Base-by-base conservation (phyloP, 2,888 invertebrate species). In the Eilema sororculum region DNA sequence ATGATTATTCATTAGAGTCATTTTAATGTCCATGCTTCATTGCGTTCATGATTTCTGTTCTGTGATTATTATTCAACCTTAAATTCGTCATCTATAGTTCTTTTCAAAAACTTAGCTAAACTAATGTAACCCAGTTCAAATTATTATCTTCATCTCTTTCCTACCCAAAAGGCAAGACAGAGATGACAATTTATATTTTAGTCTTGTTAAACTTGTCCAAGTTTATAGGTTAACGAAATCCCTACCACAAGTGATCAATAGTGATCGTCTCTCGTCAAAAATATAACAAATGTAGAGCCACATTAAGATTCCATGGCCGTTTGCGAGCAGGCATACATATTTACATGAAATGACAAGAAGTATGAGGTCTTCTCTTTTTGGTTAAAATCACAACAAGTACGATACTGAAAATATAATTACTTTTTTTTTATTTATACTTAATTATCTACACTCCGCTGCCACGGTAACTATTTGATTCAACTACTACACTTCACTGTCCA, bases 361-460 rank as follows among this genome's bases (percentile, higher is more conserved):
- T 85, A 85, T 85, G 91, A 90, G 89, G 89, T 91, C 86, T 85
- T 89, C 86, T 65, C 86, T 93, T 94, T 94, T 94, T 93, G 94
- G 93, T 94, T 93, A 88, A 90, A 93, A 95, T 95, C 94, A 95
- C 95, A 93, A 92, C 88, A 90, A 91, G 89, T 91, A 90, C 88
- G 86, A 88, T 93, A 93, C 80, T 90, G 90, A 91, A 92, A 93
- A 93, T 91, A 91, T 90, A 89, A 88, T 86, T 84, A 86, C 80
- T 84, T 85, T 87, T 81, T 28, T 52, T 80, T 85, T 85, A 82
- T 78, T 80, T 80, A 79, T 77, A 71, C 72, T 67, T 77, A 80
- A 84, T 78, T 86, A 87, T 86, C 90, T 93, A 93, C 86, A 90
- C 89, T 89, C 87, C 87, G 87, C 90, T 84, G 69, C 78, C 73